These are phyloP conservation scores for Bombus vancouverensis DNA, from an alignment of 1,140 invertebrate genomes.

Conservation along the genomic window DNA sequence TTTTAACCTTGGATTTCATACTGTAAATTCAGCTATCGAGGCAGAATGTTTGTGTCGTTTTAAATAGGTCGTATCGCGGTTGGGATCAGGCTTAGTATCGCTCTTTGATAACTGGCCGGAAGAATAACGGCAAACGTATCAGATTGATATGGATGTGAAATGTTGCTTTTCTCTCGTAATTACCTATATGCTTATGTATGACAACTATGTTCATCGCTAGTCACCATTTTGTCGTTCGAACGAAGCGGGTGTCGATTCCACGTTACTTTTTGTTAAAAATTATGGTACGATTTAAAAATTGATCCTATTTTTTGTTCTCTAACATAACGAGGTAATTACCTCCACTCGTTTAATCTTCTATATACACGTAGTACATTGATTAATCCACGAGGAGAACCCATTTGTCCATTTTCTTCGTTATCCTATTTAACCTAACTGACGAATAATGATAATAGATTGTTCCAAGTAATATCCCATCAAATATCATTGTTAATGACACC, in stretches of 20 bases:
- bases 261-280: not conserved
- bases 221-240: too few relatives aligned
- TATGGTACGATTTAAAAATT: too few relatives aligned
- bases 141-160: too few relatives aligned
- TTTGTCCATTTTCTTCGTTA: not conserved
- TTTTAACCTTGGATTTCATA: slow-evolving; percentile 24
- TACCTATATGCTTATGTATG: too few relatives aligned
- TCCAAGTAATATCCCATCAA: not conserved
- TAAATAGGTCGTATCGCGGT: not conserved
- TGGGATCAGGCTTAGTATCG: not conserved
- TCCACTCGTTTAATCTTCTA: not conserved
- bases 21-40: too few relatives aligned
- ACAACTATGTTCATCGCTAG: too few relatives aligned
- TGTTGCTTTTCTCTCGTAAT: too few relatives aligned
- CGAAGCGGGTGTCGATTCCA: too few relatives aligned
- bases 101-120: too few relatives aligned
- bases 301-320: not conserved
- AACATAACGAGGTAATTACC: not conserved
- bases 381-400: not conserved
- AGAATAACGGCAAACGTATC: too few relatives aligned
- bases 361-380: not conserved
- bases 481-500: not conserved
- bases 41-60: not conserved
- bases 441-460: not conserved
- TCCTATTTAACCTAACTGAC: not conserved